phyloP scores from a whole-genome alignment of 2,888 invertebrate genomes.

The Ephialtes manifestator region DNA sequence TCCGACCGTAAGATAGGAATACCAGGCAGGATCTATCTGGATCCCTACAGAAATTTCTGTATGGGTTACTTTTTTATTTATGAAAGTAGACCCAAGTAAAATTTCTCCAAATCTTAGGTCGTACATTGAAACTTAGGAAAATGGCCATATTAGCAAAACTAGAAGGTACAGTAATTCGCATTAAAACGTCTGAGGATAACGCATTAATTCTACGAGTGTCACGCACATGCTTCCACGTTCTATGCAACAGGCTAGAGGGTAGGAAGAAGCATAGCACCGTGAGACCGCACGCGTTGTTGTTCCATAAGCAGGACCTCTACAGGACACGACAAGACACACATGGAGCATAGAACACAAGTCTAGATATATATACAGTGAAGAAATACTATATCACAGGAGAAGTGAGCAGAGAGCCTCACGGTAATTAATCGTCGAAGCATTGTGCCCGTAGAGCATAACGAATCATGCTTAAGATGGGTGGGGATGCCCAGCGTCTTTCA shows the following conservation, averaged over 20 bases:
- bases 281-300: conserved; percentile 63
- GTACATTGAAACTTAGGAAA: not conserved
- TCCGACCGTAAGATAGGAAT: too few species aligned
- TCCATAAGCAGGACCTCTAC: conserved; percentile 9
- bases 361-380: conserved; percentile 1
- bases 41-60: too few species aligned
- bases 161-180: not conserved
- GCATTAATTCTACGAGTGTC: conserved; percentile 57
- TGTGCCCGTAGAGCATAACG: conserved; percentile 54
- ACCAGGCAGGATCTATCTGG: too few species aligned
- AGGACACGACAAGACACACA: not conserved
- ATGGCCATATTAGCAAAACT: not conserved
- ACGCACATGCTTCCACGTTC: conserved; percentile 58
- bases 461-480: conserved; percentile 40
- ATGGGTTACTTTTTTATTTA: too few species aligned
- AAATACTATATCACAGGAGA: conserved; percentile 17
- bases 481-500: conserved; percentile 15
- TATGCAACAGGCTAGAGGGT: conserved; percentile 17
- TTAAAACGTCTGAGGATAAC: conserved; percentile 21
- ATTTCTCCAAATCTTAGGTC: not conserved
- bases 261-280: conserved; percentile 40
- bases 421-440: conserved; percentile 54
- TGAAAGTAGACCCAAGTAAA: too few species aligned
- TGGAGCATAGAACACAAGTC: not conserved
- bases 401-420: conserved; percentile 1